Base-by-base conservation (phyloP, 2,113 vertebrate genomes). In the Tympanuchus pallidicinctus region DNA sequence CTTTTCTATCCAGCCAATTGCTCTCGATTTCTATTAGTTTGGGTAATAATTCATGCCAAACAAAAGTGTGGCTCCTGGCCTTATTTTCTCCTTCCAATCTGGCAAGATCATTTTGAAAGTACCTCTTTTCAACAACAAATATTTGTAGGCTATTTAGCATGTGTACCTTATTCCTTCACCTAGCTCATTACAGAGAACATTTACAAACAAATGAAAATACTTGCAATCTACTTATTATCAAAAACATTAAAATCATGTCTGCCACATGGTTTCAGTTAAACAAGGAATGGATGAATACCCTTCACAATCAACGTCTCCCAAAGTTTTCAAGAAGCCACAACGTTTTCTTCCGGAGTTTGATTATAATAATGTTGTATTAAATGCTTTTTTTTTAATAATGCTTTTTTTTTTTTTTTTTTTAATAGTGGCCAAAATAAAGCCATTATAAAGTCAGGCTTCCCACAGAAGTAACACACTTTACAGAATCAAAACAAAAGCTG, bases 21-120 rank as follows among this genome's bases (percentile, higher is more conserved):
- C 5, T 34, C 9, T 0, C 0, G n/a, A 10, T 9, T 10, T 75
- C 10, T n/a, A 8, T 45, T n/a, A 87, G 13, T 42, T 32, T 50
- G 79, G 13, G 21, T 63, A 4, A 59, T 59, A 15, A n/a, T 28
- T 75, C 65, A 22, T 66, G 24, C 3, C 36, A 25, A 47, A 72
- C 11, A 24, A 9, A 78, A 59, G 3, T 15, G n/a, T 1, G 4
- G 7, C 11, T 73, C 13, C 80, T 24, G 36, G 5, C 3, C 2
- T 2, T 22, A 4, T 71, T 10, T 7, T 47, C 50, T 67, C 19
- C 14, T 72, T 94, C 72, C 18, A 47, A 89, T 87, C 60, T 47
- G 28, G 30, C 19, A 59, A 57, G 36, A 70, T n/a, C 3, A 30
- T 42, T 54, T 65, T 77, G n/a, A 30, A 3, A 34, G 32, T 77